A percentile compares a stretch with the other conserved stretches of the same genome.
These are phyloP conservation scores for Eueremaeus valkanovi DNA, from an alignment of 2,888 invertebrate species.

Conservation along the genomic window DNA sequence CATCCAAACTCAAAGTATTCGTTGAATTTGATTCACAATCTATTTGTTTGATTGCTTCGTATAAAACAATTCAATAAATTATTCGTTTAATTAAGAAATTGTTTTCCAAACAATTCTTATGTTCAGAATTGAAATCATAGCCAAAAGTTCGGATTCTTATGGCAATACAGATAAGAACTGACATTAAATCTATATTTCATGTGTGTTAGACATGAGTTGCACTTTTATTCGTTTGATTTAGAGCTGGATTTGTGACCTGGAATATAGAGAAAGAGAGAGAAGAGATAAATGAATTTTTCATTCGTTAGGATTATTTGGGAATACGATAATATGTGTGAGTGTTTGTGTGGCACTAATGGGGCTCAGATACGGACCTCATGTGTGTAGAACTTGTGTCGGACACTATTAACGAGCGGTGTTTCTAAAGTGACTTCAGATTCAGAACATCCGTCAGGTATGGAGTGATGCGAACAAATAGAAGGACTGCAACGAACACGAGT, in stretches of 20 bases:
- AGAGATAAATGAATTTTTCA: not conserved
- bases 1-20: too few relatives aligned
- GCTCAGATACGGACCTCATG: conserved; percentile 9
- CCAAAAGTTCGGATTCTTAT: too few relatives aligned
- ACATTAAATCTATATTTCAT: not conserved
- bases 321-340: not conserved
- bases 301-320: too few relatives aligned
- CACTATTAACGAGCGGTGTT: conserved; percentile 39
- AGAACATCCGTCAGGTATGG: conserved; percentile 38
- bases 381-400: conserved; percentile 30
- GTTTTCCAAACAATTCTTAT: too few relatives aligned
- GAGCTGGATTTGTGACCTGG: not conserved
- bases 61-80: too few relatives aligned
- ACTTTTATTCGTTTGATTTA: not conserved
- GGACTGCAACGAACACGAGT: conserved; percentile 1
- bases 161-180: too few relatives aligned
- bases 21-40: too few relatives aligned
- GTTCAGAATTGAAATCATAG: too few relatives aligned
- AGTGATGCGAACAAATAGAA: not conserved
- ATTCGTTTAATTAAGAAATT: too few relatives aligned
- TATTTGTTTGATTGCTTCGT: too few relatives aligned
- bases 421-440: conserved; percentile 39
- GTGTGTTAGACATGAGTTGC: conserved; percentile 16
- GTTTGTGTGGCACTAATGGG: too few relatives aligned
- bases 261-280: not conserved